Evolutionary conservation across 2,113 vertebrate genomes (phyloP), one percentile per base, ranked within the genome.

Genomic region (Ameiurus melas): DNA sequence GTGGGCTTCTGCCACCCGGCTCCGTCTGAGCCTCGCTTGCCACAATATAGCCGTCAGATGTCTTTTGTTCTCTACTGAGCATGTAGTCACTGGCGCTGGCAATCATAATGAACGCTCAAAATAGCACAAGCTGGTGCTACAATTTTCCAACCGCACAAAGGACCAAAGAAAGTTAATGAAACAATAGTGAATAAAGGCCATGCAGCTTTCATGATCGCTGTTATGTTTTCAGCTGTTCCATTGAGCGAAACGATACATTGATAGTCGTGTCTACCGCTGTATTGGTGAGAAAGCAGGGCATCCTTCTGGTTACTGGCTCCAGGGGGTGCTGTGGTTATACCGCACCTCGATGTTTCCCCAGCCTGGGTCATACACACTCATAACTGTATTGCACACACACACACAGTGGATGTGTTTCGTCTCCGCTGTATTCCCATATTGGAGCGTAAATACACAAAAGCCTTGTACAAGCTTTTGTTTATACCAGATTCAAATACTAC

Each of bases 251-350:
- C 22, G 64, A 62, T 75, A 25, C 36, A 19, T 43, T 55, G 86
- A 53, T 64, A n/a, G 53, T 80, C 1, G 22, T 68, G 33, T 79
- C 25, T 62, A 68, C 73, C 57, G 20, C 71, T 5, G 33, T 62
- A 75, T 30, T 78, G 85, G 25, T 86, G 36, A 19, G n/a, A 78
- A 68, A 60, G 25, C 43, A 53, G 70, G 47, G 30, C 58, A 78
- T n/a, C 71, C 39, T 68, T n/a, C 62, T 73, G 68, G 53, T 43
- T 80, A 71, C 53, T 57, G 62, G 64, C 33, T 36, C 33, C 30
- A 91, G 91, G 90, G 86, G 91, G 39, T 73, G 90, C 90, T 92
- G 90, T 90, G 83, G 87, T 84, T 39, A 64, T 87, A 6, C 80
- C 53, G 25, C 27, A 13, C 60, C 39, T 64, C 43, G 80, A 79